A percentile compares a stretch with the other conserved stretches of the same genome.
Evolutionary conservation across 2,888 invertebrate species (phyloP).

Genomic region (Hecatera dysodea): DNA sequence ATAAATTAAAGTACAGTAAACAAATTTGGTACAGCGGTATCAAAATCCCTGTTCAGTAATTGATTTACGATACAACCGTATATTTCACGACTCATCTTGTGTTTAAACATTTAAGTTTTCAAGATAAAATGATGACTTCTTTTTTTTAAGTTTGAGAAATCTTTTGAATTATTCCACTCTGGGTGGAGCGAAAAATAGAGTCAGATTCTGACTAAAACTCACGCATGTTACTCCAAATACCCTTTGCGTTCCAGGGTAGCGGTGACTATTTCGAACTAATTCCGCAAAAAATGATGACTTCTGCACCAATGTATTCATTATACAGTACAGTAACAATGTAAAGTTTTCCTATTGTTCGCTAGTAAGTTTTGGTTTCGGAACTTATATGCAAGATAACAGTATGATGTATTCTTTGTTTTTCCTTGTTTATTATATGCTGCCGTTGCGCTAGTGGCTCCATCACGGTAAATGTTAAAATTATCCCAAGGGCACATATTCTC

Average conservation of each 20-base stretch:
- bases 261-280: no score
- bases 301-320: constrained; percentile 4
- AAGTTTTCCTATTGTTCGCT: constrained; percentile 39
- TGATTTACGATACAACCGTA: not conserved
- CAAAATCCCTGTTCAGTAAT: not conserved
- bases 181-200: no score
- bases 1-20: no score
- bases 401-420: constrained; percentile 53
- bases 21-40: no score
- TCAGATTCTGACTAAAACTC: no score
- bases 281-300: not conserved
- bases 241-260: no score
- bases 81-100: not conserved
- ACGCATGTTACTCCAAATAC: no score
- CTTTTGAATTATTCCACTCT: no score
- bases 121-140: not conserved
- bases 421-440: constrained; percentile 41
- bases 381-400: constrained; percentile 46
- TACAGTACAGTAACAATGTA: constrained; percentile 12
- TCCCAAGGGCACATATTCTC: no score
- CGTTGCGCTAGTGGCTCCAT: no score
- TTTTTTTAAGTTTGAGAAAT: no score
- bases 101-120: not conserved
- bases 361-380: constrained; percentile 24
- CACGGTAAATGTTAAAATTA: no score